Evolutionary conservation across 2,113 vertebrate species (phyloP), one percentile per base, ranked within the genome.

Genomic region (Rattus rattus): DNA sequence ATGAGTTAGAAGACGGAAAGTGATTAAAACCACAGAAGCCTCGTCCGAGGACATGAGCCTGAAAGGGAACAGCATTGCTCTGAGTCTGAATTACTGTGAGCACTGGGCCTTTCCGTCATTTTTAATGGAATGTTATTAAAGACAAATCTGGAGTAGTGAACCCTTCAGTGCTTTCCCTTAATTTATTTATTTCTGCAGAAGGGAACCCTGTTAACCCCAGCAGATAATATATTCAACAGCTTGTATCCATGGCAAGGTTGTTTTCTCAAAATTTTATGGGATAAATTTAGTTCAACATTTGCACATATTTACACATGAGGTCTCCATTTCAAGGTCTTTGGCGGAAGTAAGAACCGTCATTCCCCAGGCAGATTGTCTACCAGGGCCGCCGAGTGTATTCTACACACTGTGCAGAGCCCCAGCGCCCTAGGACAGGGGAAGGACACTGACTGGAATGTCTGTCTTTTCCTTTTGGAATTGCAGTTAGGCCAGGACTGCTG

Each of bases 51-150:
- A 97, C 94, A 97, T 87, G 73, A 96, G 94, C 77, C 96, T 80
- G 72, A 94, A 92, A 96, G 97, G 94, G 94, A 96, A 47, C 92
- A 93, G 97, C 85, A 26, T 49, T 22, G 13, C 92, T 93, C 95
- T 94, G 91, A 97, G 94, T 67, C 97, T 97, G 98, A 98, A 97
- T 98, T 98, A 98, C 97, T 96, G 91, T 69, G 97, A 96, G 69
- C 98, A 65, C 94, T 92, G 93, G 92, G 95, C 94, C 97, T 98
- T 98, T 98, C 97, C 94, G 83, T 98, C 98, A 98, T 98, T 98
- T 98, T 98, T 98, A 98, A 98, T 98, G 98, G 98, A 98, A 98
- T 98, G 97, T 97, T 98, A 98, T 98, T 98, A 98, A 98, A 98
- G 97, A 97, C 98, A 98, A 97, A 98, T 98, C 97, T 98, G 97